These are phyloP conservation scores for Peromyscus leucopus DNA, from an alignment of 2,113 vertebrate genomes.

Conservation along the genomic window DNA sequence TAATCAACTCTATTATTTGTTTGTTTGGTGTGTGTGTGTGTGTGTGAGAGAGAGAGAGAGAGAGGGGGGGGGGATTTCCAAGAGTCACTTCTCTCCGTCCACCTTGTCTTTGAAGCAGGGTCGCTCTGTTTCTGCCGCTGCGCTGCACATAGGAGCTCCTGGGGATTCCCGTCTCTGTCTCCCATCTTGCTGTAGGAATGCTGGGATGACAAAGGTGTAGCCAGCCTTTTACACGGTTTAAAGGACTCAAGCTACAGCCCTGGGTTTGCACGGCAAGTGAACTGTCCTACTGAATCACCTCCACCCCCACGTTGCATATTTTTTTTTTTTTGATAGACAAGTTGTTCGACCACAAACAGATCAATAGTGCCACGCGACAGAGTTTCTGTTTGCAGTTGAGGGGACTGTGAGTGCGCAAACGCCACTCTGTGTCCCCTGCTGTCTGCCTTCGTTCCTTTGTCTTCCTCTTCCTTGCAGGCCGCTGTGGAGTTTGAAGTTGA, in stretches of 20 bases:
- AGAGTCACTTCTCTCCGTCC: neutral
- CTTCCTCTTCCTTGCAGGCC: neutral
- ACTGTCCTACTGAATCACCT: neutral
- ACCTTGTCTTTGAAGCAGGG: neutral
- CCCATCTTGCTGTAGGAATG: neutral
- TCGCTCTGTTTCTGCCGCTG: neutral
- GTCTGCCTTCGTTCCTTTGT: neutral
- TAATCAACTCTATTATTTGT: neutral
- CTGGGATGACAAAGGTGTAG: neutral
- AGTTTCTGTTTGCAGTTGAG: neutral
- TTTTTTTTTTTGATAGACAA: neutral
- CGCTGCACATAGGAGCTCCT: neutral
- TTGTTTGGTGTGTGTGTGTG: neutral
- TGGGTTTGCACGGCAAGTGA: neutral
- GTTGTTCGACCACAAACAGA: neutral
- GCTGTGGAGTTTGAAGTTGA: fast-evolving
- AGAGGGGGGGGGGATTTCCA: neutral
- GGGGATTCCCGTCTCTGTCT: neutral
- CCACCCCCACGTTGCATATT: neutral
- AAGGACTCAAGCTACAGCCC: neutral
- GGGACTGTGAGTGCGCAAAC: neutral
- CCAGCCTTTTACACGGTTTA: neutral
- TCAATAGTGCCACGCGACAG: too few relatives aligned
- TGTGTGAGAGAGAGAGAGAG: too few relatives aligned
- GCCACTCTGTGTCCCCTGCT: fast-evolving